Evolutionary conservation across 2,888 invertebrate genomes (phyloP).

Genomic region (Resseliella maxima): DNA sequence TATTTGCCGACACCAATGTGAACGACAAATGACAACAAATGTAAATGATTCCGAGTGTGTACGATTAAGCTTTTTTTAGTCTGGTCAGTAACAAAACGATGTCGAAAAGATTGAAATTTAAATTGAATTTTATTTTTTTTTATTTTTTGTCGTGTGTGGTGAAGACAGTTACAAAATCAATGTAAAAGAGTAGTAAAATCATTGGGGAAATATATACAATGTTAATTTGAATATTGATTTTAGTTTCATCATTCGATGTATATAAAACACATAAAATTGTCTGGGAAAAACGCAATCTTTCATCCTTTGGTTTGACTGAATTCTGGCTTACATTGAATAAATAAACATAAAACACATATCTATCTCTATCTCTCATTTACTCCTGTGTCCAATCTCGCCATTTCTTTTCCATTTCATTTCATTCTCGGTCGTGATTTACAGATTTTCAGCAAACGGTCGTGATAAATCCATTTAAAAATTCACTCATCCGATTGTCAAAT

Average conservation of each 20-base stretch:
- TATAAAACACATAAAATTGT: not conserved
- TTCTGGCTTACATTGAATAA: not conserved
- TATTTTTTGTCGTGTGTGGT: not conserved
- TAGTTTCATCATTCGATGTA: not conserved
- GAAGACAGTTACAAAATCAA: not conserved
- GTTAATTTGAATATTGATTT: conserved; percentile 3
- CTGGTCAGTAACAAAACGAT: not conserved
- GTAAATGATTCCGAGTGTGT: not conserved
- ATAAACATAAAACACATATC: not conserved
- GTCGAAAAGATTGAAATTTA: not conserved
- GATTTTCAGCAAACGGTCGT: not conserved
- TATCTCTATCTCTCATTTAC: not conserved
- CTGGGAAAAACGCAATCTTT: not conserved
- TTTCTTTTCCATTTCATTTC: too few relatives aligned
- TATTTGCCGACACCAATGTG: not conserved
- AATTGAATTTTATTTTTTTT: not conserved
- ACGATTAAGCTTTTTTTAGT: not conserved
- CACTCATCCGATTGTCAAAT: not conserved
- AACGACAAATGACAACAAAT: not conserved
- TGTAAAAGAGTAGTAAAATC: not conserved
- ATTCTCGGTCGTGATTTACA: conserved; percentile 29
- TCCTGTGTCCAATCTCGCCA: too few relatives aligned
- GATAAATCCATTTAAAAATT: conserved; percentile 19
- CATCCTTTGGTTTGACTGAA: not conserved
- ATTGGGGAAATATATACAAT: not conserved